Base-by-base conservation (phyloP, 2,113 vertebrate genomes). In the Seriola rivoliana region DNA sequence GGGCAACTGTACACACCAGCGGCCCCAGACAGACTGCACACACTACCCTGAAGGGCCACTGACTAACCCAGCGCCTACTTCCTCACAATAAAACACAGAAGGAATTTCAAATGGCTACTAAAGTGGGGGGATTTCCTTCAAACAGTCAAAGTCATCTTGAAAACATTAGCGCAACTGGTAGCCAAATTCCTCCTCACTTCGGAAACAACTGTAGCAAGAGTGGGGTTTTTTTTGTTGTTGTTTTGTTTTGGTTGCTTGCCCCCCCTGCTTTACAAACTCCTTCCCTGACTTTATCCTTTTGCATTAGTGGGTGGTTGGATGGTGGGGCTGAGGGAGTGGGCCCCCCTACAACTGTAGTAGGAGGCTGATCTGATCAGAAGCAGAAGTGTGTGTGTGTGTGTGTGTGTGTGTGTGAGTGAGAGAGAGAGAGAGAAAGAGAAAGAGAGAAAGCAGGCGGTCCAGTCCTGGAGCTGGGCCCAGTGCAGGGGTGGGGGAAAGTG, bases 131-230 rank as follows among this genome's bases (percentile, higher is more conserved):
- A 94, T 95, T 95, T 96, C 94, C 95, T 94, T 94, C 86, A 88
- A 95, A 94, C 92, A 93, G 91, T 92, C 90, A 93, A 85, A 93
- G 93, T 88, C 95, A 96, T 96, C 94, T 96, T 95, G 95, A 95
- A 96, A 92, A 95, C 93, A 95, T 96, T 96, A 95, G 71, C 86
- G 42, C 88, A 91, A 93, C 91, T 93, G 88, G 94, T 95, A 93
- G 95, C 95, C 95, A 95, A 94, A 94, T 94, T 94, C 92, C 84
- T 92, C 80, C 82, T 89, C 86, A 91, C 78, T 94, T 93, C 82
- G 71, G 90, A 93, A 94, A 92, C 88, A 92, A 94, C 89, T 92
- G 85, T 89, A 73, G 87, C 86, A 80, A 72, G 63, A 67, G 65
- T 40, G 52, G 29, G 76, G 57, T 86, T 81, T 71, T 86, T 66